phyloP scores from a whole-genome alignment of 2,888 invertebrate genomes.

The Hyposoter dolosus region DNA sequence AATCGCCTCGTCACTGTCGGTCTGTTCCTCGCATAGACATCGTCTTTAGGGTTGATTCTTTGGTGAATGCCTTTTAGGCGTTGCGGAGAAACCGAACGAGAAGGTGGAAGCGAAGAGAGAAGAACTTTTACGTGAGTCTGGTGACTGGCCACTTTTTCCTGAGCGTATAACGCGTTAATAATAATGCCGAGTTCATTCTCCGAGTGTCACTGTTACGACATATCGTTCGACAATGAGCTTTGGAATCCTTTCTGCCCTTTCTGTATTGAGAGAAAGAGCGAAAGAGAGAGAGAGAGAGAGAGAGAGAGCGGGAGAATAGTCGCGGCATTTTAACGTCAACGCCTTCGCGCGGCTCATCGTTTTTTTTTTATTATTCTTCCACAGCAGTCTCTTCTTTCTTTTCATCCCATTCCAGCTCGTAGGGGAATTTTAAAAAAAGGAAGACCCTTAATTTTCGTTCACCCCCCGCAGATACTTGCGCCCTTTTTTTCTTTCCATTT shows the following conservation, averaged over 20 bases:
- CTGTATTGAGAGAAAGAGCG: slow-evolving; percentile 37
- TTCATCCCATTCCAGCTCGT: slow-evolving; percentile 20
- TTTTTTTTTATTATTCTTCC: slow-evolving; percentile 24
- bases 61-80: slow-evolving; percentile 55
- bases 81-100: slow-evolving; percentile 59
- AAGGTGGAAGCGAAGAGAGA: slow-evolving; percentile 54
- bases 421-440: slow-evolving; percentile 63
- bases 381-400: slow-evolving; percentile 22
- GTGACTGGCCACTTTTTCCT: slow-evolving; percentile 66
- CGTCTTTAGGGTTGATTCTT: slow-evolving; percentile 57
- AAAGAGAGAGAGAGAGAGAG: slow-evolving; percentile 18
- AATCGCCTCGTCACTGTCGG: slow-evolving; percentile 65
- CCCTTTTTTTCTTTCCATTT: slow-evolving; percentile 39
- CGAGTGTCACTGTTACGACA: slow-evolving; percentile 69
- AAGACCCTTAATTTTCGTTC: slow-evolving; percentile 67
- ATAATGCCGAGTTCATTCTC: slow-evolving; percentile 70
- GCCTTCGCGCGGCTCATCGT: slow-evolving; percentile 62
- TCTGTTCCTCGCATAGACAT: slow-evolving; percentile 45
- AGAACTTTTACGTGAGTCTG: slow-evolving; percentile 38
- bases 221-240: slow-evolving; percentile 70
- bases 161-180: slow-evolving; percentile 67
- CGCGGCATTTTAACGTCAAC: slow-evolving; percentile 63
- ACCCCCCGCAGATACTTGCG: slow-evolving; percentile 66
- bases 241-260: slow-evolving; percentile 65
- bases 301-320: slow-evolving; percentile 30